Base-by-base conservation (phyloP, 1,140 invertebrate genomes). In the Ceratosolen solmsi region DNA sequence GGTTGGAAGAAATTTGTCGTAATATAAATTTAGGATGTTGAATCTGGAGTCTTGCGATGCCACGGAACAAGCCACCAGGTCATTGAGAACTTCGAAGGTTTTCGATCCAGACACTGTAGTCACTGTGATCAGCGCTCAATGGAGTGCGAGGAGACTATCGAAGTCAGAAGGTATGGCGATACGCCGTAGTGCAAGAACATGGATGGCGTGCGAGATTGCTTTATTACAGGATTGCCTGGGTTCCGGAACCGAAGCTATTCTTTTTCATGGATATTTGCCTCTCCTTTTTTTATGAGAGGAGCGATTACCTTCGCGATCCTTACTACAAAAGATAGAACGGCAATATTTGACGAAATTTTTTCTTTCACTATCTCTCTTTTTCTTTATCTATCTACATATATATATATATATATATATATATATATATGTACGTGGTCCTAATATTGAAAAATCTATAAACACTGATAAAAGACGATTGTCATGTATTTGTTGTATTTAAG, bases 11-110 rank as follows among this genome's bases (percentile, higher is more conserved):
- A 84, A 83, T 79, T 84, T 63, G 73, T 81, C 78, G 77, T 84
- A 58, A 60, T 75, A 84, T 83, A 84, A 84, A 85, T 85, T 84
- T 84, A 30, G 80, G 68, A 82, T 46, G 79, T 8, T 74, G 58
- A 68, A 78, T 30, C 33, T 15, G 51, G 54, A 75, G 33, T 75
- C 36, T 60, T 46, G 5, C 46, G 46, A 54, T 73, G 25, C 49
- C 22, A 56, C 27, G 38, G 41, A 5, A 5, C 41, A 4, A 54
- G 2, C 3, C 9, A 22, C 20, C 51, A 54, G 9, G 51, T 54
- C 11, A 15, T 11, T 54, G 20, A 5, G 51, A 54, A 22, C 11
- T 15, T 46, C 3, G 51, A 54, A 54, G 17, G 51, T 15, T 54
- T 54, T 54, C 51, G 51, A 54, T 5, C 20, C 20, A 54, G 51